Conservation (phyloP, 2,113 vertebrate genomes). For the Pituophis catenifer region DNA sequence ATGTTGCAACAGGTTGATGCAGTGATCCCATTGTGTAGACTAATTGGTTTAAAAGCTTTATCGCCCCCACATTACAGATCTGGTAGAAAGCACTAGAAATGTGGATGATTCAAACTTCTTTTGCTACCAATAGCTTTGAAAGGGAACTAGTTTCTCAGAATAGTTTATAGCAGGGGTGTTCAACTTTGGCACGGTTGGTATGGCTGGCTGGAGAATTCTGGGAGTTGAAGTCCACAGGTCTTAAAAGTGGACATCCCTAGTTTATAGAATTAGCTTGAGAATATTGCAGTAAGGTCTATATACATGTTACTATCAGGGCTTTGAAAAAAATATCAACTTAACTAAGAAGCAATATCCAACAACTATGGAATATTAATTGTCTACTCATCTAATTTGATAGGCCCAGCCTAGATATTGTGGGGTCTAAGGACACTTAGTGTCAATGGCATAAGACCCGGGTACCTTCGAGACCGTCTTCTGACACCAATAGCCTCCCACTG, state of each 20-base stretch:
- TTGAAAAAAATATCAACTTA: background rate
- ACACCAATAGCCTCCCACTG: no score
- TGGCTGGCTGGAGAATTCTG: background rate
- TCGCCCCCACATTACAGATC: background rate
- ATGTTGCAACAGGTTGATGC: background rate
- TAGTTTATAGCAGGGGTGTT: background rate
- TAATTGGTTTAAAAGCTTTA: conserved; percentile 5
- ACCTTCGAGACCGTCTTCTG: no score
- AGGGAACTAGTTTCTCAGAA: background rate
- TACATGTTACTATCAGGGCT: background rate
- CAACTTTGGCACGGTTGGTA: background rate
- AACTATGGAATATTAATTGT: background rate
- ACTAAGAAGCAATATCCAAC: background rate
- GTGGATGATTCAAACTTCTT: background rate
- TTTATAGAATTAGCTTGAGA: background rate
- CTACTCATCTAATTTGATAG: background rate
- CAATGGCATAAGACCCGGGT: no score
- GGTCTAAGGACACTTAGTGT: background rate
- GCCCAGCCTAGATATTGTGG: background rate
- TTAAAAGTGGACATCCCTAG: background rate
- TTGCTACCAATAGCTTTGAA: background rate
- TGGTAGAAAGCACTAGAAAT: background rate
- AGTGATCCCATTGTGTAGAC: background rate
- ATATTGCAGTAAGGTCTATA: background rate
- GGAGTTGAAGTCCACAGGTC: background rate